phyloP scores from a whole-genome alignment of 2,888 invertebrate species.

The Hermaeophaga mercurialis region DNA sequence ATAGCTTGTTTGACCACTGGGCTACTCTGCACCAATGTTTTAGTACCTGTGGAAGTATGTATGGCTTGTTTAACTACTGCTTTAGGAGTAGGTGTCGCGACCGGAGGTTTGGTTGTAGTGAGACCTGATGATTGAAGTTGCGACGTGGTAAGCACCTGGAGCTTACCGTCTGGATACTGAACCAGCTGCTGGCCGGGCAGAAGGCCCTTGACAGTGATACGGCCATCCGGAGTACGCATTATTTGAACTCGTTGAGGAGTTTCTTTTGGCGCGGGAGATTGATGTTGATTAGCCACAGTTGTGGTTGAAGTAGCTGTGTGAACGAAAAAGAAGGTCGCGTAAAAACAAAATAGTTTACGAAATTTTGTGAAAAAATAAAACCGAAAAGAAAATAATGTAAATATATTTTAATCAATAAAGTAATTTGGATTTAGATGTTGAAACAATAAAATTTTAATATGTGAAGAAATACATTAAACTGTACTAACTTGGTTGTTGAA shows the following conservation, averaged over 20 bases:
- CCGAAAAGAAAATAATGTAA: too few species aligned
- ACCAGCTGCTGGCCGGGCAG: conserved; percentile 92
- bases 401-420: too few species aligned
- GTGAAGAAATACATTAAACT: too few species aligned
- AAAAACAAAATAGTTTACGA: conserved; percentile 11
- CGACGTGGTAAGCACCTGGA: conserved; percentile 79
- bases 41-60: conserved; percentile 46
- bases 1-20: conserved; percentile 29
- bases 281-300: conserved; percentile 14
- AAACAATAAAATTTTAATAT: too few species aligned
- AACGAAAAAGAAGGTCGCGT: conserved; percentile 16
- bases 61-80: conserved; percentile 46
- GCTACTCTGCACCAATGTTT: conserved; percentile 9
- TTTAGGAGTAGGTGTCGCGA: conserved; percentile 48
- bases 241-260: conserved; percentile 84
- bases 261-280: conserved; percentile 44
- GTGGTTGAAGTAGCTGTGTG: conserved; percentile 32
- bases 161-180: conserved; percentile 90
- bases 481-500: conserved; percentile 55
- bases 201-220: conserved; percentile 88
- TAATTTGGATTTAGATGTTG: too few species aligned
- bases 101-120: conserved; percentile 53
- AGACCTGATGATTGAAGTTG: conserved; percentile 60
- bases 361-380: conserved; percentile 9
- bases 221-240: conserved; percentile 87